These are phyloP conservation scores for Silurus asotus DNA, from an alignment of 2,113 vertebrate species.

Conservation along the genomic window DNA sequence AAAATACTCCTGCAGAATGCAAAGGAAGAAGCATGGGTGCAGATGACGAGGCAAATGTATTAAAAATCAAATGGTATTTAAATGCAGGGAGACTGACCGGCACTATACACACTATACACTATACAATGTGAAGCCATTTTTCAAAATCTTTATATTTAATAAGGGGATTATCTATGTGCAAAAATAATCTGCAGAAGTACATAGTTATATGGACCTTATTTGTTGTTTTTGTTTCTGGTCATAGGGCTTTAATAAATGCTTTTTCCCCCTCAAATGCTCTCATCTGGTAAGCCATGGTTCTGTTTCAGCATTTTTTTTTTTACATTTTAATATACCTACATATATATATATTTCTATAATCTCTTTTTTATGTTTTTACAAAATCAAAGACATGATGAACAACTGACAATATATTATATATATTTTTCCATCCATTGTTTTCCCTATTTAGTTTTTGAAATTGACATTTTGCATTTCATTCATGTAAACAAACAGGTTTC, in stretches of 20 bases:
- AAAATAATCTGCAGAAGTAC: constrained; percentile 73
- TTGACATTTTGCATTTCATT: constrained; percentile 68
- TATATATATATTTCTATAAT: constrained; percentile 75
- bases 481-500: constrained; percentile 68
- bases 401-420: constrained; percentile 77
- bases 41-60: constrained; percentile 31
- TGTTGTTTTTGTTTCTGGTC: constrained; percentile 51
- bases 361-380: constrained; percentile 70
- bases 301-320: constrained; percentile 57
- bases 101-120: constrained; percentile 48
- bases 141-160: constrained; percentile 36
- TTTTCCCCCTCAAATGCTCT: constrained; percentile 61
- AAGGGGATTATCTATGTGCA: constrained; percentile 68
- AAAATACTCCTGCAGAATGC: constrained; percentile 46
- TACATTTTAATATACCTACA: constrained; percentile 70
- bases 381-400: constrained; percentile 79
- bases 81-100: constrained; percentile 43
- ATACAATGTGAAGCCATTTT: constrained; percentile 48
- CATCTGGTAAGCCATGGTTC: constrained; percentile 55
- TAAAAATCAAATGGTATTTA: constrained; percentile 48
- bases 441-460: constrained; percentile 64
- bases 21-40: constrained; percentile 13
- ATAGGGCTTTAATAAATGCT: constrained; percentile 63
- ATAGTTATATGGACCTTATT: constrained; percentile 65
- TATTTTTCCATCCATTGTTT: constrained; percentile 66